A percentile compares a stretch with the other conserved stretches of the same genome.
Conservation (phyloP, 2,888 invertebrate species). For the Lasioglossum vierecki region DNA sequence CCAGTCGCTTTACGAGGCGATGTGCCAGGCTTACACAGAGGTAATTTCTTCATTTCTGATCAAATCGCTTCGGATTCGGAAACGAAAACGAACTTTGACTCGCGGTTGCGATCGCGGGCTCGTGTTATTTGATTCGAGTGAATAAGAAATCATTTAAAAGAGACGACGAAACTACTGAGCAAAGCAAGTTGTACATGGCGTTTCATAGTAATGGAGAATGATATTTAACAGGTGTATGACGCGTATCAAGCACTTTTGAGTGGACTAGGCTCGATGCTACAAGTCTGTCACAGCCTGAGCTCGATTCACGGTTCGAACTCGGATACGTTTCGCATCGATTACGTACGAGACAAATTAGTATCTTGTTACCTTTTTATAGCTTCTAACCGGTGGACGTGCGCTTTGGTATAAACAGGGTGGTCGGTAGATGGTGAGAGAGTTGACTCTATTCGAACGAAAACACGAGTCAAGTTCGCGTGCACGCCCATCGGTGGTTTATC, state of each 20-base stretch:
- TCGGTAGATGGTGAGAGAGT: slow-evolving; percentile 36
- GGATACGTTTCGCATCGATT: slow-evolving; percentile 79
- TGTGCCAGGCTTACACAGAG: slow-evolving; percentile 98
- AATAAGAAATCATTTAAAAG: not conserved
- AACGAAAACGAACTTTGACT: slow-evolving; percentile 3
- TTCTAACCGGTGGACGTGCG: slow-evolving; percentile 74
- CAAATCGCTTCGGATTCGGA: not conserved
- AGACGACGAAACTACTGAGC: not conserved
- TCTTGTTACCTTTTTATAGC: slow-evolving; percentile 67
- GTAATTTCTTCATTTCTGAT: slow-evolving; percentile 84
- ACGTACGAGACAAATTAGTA: slow-evolving; percentile 78
- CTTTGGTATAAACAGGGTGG: slow-evolving; percentile 76
- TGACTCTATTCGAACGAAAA: slow-evolving; percentile 18
- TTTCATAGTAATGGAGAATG: slow-evolving; percentile 44
- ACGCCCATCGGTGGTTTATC: not conserved
- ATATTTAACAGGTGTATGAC: slow-evolving; percentile 87
- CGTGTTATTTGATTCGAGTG: not conserved
- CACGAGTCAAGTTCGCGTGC: slow-evolving; percentile 15
- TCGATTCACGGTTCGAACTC: slow-evolving; percentile 73
- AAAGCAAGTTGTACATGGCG: not conserved
- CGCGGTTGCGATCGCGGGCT: not conserved
- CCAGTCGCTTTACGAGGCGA: slow-evolving; percentile 97
- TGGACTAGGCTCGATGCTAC: slow-evolving; percentile 88
- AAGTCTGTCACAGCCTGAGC: slow-evolving; percentile 87
- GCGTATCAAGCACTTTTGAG: slow-evolving; percentile 88